Evolutionary conservation across 2,797 vertebrate species (phyloP).

Genomic region (Perodicticus potto): DNA sequence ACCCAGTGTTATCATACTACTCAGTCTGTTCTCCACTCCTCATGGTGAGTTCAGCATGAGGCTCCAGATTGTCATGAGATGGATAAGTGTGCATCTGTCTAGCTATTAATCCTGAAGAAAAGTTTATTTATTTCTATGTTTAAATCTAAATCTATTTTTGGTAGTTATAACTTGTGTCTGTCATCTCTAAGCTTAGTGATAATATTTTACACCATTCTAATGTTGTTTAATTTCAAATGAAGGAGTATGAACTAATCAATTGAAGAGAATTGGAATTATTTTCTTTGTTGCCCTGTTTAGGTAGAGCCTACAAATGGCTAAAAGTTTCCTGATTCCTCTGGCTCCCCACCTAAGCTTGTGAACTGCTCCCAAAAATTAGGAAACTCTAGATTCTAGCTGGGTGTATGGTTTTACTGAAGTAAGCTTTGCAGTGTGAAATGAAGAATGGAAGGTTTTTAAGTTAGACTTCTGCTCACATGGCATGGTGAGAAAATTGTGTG

Average conservation of each 20-base stretch:
- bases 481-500: not conserved
- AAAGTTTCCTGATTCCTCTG: not conserved
- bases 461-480: conserved; percentile 1
- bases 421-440: not conserved
- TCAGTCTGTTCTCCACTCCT: conserved; percentile 98
- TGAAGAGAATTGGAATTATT: conserved; percentile 33
- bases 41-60: conserved; percentile 91
- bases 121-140: conserved; percentile 51
- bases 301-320: not conserved
- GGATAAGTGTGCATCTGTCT: not conserved
- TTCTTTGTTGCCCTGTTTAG: conserved; percentile 31
- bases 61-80: not conserved
- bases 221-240: conserved; percentile 35
- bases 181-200: conserved; percentile 55
- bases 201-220: conserved; percentile 49
- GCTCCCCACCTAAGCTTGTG: not conserved
- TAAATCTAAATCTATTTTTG: conserved; percentile 60
- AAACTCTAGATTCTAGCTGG: not conserved
- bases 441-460: conserved; percentile 47
- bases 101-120: conserved; percentile 38
- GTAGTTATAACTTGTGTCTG: conserved; percentile 33
- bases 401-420: not conserved
- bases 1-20: conserved; percentile 95
- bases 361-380: conserved; percentile 16
- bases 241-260: conserved; percentile 24